phyloP scores from a whole-genome alignment of 2,888 invertebrate species.

The Phyllotreta cruciferae region DNA sequence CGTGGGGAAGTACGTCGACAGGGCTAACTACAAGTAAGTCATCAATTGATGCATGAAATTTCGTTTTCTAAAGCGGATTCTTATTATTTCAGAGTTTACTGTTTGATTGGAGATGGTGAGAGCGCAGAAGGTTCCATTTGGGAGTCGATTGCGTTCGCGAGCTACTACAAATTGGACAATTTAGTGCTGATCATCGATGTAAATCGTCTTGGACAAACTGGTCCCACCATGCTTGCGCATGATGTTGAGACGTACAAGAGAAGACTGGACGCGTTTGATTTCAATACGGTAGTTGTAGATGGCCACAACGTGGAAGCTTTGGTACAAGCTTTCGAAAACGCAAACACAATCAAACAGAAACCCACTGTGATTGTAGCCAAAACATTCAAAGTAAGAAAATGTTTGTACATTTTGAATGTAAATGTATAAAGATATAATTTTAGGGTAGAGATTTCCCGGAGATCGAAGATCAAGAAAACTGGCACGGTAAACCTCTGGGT shows the following conservation, averaged over 20 bases:
- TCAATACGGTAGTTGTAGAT: slow-evolving; percentile 89
- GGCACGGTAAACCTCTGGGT: slow-evolving; percentile 97
- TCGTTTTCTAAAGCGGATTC: neutral
- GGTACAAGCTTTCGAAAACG: slow-evolving; percentile 85
- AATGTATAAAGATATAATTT: slow-evolving; percentile 1
- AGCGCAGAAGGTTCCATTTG: slow-evolving; percentile 97
- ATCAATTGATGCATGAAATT: no score
- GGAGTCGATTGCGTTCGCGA: slow-evolving; percentile 96
- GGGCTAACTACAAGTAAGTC: slow-evolving; percentile 74
- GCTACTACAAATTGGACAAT: slow-evolving; percentile 94
- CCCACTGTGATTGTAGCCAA: slow-evolving; percentile 95
- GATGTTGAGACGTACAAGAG: slow-evolving; percentile 83
- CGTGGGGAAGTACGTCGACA: slow-evolving; percentile 85
- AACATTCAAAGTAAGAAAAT: slow-evolving; percentile 75
- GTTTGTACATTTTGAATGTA: neutral
- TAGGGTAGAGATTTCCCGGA: slow-evolving; percentile 85
- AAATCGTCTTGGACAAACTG: slow-evolving; percentile 96
- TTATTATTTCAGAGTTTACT: slow-evolving; percentile 77
- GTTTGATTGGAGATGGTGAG: slow-evolving; percentile 97
- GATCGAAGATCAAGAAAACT: slow-evolving; percentile 91
- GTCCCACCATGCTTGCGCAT: slow-evolving; percentile 91
- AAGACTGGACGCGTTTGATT: slow-evolving; percentile 87
- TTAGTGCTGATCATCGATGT: slow-evolving; percentile 95
- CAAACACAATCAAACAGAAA: slow-evolving; percentile 72
- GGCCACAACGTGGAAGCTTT: slow-evolving; percentile 94